A percentile compares a stretch with the other conserved stretches of the same genome.
Conservation (phyloP, 1,140 invertebrate species). For the Lordiphosa stackelbergi region DNA sequence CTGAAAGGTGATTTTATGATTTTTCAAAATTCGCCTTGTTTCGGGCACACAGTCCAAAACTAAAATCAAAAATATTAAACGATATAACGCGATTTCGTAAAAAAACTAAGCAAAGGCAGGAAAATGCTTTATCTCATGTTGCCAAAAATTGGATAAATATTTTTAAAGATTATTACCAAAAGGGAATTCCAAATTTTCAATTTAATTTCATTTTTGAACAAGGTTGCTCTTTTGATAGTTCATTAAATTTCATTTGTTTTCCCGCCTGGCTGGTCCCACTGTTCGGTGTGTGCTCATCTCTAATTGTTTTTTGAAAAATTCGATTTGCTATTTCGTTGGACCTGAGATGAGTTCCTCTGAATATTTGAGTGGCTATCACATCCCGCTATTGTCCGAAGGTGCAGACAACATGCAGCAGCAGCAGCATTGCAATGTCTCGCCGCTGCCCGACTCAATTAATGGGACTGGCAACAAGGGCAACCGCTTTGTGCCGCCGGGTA, state of each 20-base stretch:
- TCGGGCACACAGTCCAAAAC: too few relatives aligned
- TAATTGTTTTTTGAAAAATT: slow-evolving; percentile 2
- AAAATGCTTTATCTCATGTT: too few relatives aligned
- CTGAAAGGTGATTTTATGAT: too few relatives aligned
- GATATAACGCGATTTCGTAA: too few relatives aligned
- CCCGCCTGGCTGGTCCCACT: neutral
- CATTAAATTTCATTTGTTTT: neutral
- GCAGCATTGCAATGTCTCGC: neutral
- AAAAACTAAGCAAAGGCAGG: too few relatives aligned
- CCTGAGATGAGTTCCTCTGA: slow-evolving; percentile 20
- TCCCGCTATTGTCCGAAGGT: slow-evolving; percentile 16
- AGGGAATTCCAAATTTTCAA: too few relatives aligned
- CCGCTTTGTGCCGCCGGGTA: slow-evolving; percentile 9
- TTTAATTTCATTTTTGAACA: too few relatives aligned
- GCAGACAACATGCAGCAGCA: neutral
- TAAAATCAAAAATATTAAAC: too few relatives aligned
- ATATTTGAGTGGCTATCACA: slow-evolving; percentile 30
- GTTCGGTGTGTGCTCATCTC: neutral
- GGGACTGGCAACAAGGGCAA: neutral
- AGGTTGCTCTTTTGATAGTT: too few relatives aligned
- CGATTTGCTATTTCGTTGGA: neutral
- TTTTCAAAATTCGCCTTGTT: too few relatives aligned
- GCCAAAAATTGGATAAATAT: too few relatives aligned
- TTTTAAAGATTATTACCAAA: too few relatives aligned
- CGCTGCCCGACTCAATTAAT: neutral